phyloP scores from a whole-genome alignment of 1,140 invertebrate genomes.

The Lepidurus packardi region DNA sequence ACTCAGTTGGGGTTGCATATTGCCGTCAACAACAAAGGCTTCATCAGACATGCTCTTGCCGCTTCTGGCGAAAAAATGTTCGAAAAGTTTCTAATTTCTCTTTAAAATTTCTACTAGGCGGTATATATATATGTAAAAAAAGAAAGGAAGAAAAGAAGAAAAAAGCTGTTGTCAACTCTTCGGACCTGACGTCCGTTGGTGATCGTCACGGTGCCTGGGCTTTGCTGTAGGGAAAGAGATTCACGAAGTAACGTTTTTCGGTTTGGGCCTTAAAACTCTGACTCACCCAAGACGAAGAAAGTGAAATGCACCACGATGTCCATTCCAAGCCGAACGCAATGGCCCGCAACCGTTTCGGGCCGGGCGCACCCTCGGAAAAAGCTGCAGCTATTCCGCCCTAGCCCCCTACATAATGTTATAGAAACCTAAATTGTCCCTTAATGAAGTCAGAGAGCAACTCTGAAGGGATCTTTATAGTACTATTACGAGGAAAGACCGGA shows the following conservation, averaged over 20 bases:
- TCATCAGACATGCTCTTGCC: constrained; percentile 2
- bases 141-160: neutral
- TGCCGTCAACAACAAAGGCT: constrained; percentile 7
- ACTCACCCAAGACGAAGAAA: neutral
- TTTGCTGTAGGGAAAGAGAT: neutral
- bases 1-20: neutral
- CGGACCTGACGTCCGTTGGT: neutral
- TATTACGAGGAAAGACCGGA: neutral
- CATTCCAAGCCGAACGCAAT: constrained; percentile 18
- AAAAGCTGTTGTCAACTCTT: constrained; percentile 1
- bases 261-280: neutral
- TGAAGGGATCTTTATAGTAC: neutral
- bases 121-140: neutral
- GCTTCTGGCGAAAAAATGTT: neutral
- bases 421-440: constrained; percentile 16
- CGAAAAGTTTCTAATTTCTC: neutral
- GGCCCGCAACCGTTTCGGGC: constrained; percentile 11
- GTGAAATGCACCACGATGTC: constrained; percentile 9
- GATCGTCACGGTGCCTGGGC: constrained; percentile 1
- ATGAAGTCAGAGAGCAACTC: constrained; percentile 10
- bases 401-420: neutral
- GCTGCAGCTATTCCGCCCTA: constrained; percentile 6
- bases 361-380: neutral
- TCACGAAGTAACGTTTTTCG: neutral
- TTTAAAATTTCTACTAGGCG: neutral